A percentile compares a stretch with the other conserved stretches of the same genome.
These are phyloP conservation scores for Scolopax bukidnonensis DNA, from an alignment of 2,797 vertebrate genomes.

Conservation along the genomic window DNA sequence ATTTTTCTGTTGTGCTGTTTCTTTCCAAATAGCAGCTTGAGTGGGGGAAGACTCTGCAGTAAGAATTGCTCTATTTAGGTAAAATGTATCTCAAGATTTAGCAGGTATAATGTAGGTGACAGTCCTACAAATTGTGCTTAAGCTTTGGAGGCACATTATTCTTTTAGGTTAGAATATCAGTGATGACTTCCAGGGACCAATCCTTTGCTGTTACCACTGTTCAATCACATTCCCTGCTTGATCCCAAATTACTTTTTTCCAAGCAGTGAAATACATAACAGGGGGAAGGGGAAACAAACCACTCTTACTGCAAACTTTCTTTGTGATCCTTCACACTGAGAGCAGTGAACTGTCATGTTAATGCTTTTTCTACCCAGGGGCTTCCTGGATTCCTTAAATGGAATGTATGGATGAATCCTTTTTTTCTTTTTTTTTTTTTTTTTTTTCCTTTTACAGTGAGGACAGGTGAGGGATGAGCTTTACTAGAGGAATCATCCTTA, in stretches of 20 bases:
- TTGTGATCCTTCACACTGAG: not conserved
- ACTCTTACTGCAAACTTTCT: not conserved
- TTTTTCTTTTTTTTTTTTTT: not conserved
- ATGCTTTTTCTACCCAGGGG: not conserved
- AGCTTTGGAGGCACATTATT: not conserved
- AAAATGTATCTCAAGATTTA: not conserved
- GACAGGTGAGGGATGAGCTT: not conserved
- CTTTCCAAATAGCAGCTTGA: not conserved
- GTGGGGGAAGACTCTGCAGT: not conserved
- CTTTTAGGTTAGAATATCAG: not conserved
- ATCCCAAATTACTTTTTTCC: not conserved
- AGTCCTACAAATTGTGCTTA: not conserved
- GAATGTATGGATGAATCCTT: not conserved
- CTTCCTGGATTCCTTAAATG: not conserved
- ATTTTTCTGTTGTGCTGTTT: not conserved
- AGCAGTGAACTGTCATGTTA: not conserved
- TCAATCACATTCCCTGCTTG: not conserved
- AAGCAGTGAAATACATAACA: not conserved
- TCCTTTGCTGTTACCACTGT: not conserved
- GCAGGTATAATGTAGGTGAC: not conserved
- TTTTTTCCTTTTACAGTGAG: not conserved
- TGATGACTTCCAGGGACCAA: not conserved
- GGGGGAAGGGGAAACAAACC: not conserved
- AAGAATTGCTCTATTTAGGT: not conserved
- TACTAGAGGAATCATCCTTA: not conserved